phyloP scores from a whole-genome alignment of 2,797 vertebrate genomes.

The Lacerta agilis region DNA sequence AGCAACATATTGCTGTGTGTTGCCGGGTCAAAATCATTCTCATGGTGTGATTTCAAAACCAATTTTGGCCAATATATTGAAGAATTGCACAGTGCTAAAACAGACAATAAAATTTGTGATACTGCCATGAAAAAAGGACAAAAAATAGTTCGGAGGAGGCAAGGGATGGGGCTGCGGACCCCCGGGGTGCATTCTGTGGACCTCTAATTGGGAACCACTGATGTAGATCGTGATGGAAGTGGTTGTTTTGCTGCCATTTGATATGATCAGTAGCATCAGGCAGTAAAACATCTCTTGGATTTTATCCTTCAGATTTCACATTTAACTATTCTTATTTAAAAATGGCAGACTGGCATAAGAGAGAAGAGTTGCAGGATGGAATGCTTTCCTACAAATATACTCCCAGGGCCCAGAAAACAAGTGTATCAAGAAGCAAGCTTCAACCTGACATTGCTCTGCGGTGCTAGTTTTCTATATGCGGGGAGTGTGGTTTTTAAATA shows the following conservation, averaged over 20 bases:
- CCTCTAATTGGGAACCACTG: no score
- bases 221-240: background rate
- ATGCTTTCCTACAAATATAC: background rate
- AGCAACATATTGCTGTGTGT: no score
- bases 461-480: background rate
- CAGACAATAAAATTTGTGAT: no score
- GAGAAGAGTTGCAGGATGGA: background rate
- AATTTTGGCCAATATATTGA: no score
- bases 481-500: background rate
- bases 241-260: background rate
- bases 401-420: background rate
- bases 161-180: no score
- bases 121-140: no score
- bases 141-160: no score
- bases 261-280: background rate
- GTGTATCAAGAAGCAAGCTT: background rate
- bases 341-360: background rate
- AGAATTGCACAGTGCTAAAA: no score
- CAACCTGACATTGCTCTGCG: background rate
- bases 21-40: no score
- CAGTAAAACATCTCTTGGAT: no score
- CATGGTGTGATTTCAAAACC: no score
- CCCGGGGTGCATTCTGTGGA: no score
- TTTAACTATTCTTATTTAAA: background rate
- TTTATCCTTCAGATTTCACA: background rate